Conservation (phyloP, 2,888 invertebrate genomes). For the Synergus japonicus region DNA sequence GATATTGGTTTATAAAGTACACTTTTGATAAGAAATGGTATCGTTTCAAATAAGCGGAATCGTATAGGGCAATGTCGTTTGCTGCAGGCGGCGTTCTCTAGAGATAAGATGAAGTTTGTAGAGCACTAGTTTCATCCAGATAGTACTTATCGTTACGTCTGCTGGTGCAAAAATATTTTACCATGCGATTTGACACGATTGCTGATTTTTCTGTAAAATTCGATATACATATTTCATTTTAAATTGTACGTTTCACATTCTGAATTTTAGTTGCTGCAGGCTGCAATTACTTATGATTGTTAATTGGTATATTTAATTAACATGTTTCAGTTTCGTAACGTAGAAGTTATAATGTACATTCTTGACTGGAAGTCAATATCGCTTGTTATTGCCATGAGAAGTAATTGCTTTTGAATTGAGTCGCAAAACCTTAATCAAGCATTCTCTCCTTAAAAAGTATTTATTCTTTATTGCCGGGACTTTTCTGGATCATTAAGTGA, state of each 20-base stretch:
- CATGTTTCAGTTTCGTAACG: constrained; percentile 2
- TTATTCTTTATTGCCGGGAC: constrained; percentile 18
- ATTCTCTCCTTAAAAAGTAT: constrained; percentile 26
- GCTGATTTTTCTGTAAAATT: not conserved
- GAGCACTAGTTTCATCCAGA: constrained; percentile 36
- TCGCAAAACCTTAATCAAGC: constrained; percentile 21
- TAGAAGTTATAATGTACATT: not conserved
- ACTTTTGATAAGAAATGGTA: not conserved
- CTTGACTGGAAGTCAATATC: constrained; percentile 5
- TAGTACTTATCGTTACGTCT: constrained; percentile 6
- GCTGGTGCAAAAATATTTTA: constrained; percentile 7
- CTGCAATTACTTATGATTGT: not conserved
- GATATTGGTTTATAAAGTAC: not conserved
- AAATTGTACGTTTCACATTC: not conserved
- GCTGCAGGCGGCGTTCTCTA: constrained; percentile 10
- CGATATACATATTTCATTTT: not conserved
- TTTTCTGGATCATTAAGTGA: constrained; percentile 18
- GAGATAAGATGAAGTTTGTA: constrained; percentile 31
- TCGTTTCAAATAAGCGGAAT: constrained; percentile 26
- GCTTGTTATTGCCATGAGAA: not conserved
- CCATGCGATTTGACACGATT: not conserved
- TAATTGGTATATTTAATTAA: not conserved
- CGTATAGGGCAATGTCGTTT: constrained; percentile 29
- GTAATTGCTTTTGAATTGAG: constrained; percentile 30
- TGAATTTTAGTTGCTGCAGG: not conserved